Evolutionary conservation across 1,140 invertebrate species (phyloP).

Genomic region (Venturia canescens): DNA sequence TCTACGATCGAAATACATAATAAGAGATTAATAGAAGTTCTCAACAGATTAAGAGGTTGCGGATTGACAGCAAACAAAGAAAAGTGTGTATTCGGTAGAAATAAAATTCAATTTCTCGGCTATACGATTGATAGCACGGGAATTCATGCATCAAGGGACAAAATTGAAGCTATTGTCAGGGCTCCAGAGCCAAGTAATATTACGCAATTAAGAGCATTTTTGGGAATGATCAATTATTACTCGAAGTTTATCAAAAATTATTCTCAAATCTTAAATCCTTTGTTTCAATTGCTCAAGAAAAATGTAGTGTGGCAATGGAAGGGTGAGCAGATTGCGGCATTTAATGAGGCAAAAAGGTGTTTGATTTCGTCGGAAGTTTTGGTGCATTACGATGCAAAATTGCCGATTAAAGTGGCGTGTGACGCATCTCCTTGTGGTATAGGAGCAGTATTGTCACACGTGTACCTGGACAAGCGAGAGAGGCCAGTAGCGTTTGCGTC

Average conservation of each 20-base stretch:
- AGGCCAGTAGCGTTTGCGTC: constrained; percentile 54
- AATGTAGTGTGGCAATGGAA: neutral
- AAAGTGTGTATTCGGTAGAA: neutral
- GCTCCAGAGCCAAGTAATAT: too few species aligned
- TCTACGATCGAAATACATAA: too few species aligned
- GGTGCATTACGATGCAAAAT: neutral
- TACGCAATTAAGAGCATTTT: neutral
- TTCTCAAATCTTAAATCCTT: neutral
- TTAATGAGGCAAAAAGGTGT: neutral
- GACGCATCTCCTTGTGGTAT: too few species aligned
- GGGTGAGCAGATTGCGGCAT: neutral
- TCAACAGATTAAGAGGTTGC: too few species aligned
- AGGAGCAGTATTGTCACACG: neutral
- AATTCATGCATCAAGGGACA: neutral
- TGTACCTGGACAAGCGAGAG: constrained; percentile 43
- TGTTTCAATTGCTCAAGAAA: constrained; percentile 30
- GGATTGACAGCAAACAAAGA: too few species aligned
- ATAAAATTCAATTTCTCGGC: neutral
- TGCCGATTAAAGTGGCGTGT: neutral
- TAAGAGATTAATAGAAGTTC: too few species aligned
- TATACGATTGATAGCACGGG: neutral
- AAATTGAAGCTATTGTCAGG: neutral
- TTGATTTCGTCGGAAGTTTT: constrained; percentile 9
- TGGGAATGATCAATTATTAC: constrained; percentile 7
- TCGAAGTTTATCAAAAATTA: constrained; percentile 13